These are phyloP conservation scores for Cabera pusaria DNA, from an alignment of 2,888 invertebrate genomes.

Conservation along the genomic window DNA sequence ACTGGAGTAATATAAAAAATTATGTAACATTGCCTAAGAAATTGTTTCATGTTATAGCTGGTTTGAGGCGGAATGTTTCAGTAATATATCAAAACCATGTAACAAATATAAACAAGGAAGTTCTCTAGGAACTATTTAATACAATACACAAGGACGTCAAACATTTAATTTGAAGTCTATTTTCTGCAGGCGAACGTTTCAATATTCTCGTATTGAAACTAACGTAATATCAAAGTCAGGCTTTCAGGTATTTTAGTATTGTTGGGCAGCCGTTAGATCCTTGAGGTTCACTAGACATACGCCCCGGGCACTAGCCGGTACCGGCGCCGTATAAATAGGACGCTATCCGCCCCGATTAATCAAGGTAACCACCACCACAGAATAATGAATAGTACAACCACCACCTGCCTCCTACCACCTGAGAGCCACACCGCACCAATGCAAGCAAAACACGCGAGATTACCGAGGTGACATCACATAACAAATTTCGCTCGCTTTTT, in stretches of 20 bases:
- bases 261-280: slow-evolving; percentile 42
- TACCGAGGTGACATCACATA: slow-evolving; percentile 45
- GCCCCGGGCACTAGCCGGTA: slow-evolving; percentile 48
- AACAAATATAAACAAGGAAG: no score
- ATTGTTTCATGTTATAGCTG: no score
- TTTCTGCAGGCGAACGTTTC: no score
- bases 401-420: slow-evolving; percentile 51
- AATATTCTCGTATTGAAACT: no score
- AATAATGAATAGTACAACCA: no score
- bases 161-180: no score
- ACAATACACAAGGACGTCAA: no score
- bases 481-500: slow-evolving; percentile 37
- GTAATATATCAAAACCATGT: no score
- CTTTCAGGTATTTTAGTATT: slow-evolving; percentile 40
- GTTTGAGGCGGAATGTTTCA: no score
- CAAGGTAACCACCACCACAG: slow-evolving; percentile 69
- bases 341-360: slow-evolving; percentile 60
- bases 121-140: no score
- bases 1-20: no score
- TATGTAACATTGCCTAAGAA: no score
- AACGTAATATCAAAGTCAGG: slow-evolving; percentile 4
- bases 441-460: slow-evolving; percentile 56
- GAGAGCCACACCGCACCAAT: slow-evolving; percentile 40
- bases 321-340: slow-evolving; percentile 68
- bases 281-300: slow-evolving; percentile 53